A percentile compares a stretch with the other conserved stretches of the same genome.
Conservation (phyloP, 2,797 vertebrate species). For the Parauchenoglanis punctatus region DNA sequence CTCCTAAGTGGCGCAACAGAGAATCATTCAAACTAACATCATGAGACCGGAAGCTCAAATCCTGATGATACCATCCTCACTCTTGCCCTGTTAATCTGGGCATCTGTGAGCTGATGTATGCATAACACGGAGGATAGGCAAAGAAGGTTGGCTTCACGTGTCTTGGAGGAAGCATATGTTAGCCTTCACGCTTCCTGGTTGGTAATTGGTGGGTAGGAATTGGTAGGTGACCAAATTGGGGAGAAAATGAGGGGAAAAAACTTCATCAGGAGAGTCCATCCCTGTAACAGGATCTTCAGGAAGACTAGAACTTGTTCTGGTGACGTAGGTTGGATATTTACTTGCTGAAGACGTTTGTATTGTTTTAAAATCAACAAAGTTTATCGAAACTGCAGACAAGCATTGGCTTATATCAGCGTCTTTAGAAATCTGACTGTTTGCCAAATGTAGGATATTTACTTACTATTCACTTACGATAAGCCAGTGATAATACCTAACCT, state of each 20-base stretch:
- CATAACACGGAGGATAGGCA: neutral
- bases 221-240: neutral
- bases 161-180: neutral
- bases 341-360: neutral
- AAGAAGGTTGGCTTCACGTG: neutral
- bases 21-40: no score
- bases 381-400: constrained; percentile 19
- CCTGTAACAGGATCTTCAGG: neutral
- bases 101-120: neutral
- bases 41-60: neutral
- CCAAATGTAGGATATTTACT: constrained; percentile 40
- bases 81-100: neutral
- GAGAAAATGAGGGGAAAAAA: no score
- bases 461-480: constrained; percentile 33
- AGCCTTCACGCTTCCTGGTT: neutral
- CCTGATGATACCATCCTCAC: neutral
- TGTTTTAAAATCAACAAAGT: neutral
- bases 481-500: constrained; percentile 38
- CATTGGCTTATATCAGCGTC: constrained; percentile 5
- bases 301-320: no score
- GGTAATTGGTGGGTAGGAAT: neutral
- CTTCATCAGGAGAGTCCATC: neutral
- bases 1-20: neutral
- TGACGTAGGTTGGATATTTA: neutral
- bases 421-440: constrained; percentile 17